Percentiles rank a stretch among this genome's conserved stretches.
phyloP scores from a whole-genome alignment of 1,140 invertebrate genomes.

The Trichomalopsis sarcophagae region DNA sequence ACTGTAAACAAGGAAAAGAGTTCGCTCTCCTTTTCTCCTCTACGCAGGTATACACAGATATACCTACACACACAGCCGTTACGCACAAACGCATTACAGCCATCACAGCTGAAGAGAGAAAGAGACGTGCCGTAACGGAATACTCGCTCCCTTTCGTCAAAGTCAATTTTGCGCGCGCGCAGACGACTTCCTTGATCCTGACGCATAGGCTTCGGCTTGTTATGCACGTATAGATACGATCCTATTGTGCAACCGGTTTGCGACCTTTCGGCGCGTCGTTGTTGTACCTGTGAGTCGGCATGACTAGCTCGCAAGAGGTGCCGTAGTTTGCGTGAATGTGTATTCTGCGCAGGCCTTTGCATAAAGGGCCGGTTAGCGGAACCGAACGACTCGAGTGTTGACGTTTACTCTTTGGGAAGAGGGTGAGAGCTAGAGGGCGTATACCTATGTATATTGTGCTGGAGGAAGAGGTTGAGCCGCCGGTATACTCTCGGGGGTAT shows the following conservation, averaged over 20 bases:
- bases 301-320: neutral
- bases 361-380: constrained; percentile 16
- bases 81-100: neutral
- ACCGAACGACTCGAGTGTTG: neutral
- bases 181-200: neutral
- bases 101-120: neutral
- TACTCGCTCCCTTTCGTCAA: constrained; percentile 38
- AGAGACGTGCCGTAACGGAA: neutral
- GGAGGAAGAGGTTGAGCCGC: neutral
- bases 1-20: constrained; percentile 45
- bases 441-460: too few species aligned
- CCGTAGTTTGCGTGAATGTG: neutral
- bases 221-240: neutral
- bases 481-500: neutral
- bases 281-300: neutral
- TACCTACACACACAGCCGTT: neutral
- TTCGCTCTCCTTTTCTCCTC: neutral
- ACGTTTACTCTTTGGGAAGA: constrained; percentile 13
- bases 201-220: neutral
- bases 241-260: constrained; percentile 27
- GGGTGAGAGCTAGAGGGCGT: too few species aligned
- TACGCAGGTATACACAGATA: neutral
- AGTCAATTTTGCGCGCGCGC: neutral
- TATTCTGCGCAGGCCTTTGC: constrained; percentile 1
- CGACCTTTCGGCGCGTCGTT: neutral